Conservation (phyloP, 1,140 invertebrate species). For the Plectrocnemia conspersa region DNA sequence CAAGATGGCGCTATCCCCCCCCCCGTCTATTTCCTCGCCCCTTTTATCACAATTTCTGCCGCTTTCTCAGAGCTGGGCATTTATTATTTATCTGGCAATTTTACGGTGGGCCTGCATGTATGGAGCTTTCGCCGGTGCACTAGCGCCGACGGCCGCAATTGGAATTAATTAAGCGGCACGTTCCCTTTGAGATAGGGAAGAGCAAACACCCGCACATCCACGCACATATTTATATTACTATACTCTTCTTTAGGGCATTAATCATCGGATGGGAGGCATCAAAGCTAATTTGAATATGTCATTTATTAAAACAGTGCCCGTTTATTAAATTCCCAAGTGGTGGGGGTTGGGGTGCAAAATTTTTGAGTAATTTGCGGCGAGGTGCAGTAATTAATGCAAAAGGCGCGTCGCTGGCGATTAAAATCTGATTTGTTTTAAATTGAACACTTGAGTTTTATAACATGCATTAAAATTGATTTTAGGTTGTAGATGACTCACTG, state of each 20-base stretch:
- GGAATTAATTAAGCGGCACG: constrained; percentile 7
- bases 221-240: not conserved
- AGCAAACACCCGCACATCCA: not conserved
- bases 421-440: no score
- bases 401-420: no score
- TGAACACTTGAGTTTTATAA: no score
- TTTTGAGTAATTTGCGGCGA: not conserved
- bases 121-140: no score
- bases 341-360: not conserved
- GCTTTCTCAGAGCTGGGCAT: not conserved
- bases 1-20: no score
- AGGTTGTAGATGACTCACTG: no score
- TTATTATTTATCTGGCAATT: constrained; percentile 8
- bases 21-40: no score
- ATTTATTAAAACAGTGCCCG: constrained; percentile 7
- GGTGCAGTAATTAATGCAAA: no score
- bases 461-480: no score
- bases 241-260: constrained; percentile 2
- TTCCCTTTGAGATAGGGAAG: constrained; percentile 6
- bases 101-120: constrained; percentile 2
- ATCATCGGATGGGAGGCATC: constrained; percentile 10
- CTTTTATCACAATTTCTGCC: no score
- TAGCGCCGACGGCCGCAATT: constrained; percentile 2
- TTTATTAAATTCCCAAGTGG: constrained; percentile 14
- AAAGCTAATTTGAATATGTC: constrained; percentile 7